Percentiles rank a stretch among this genome's conserved stretches.
These are phyloP conservation scores for Gryllus bimaculatus DNA, from an alignment of 1,140 invertebrate species.

Conservation along the genomic window DNA sequence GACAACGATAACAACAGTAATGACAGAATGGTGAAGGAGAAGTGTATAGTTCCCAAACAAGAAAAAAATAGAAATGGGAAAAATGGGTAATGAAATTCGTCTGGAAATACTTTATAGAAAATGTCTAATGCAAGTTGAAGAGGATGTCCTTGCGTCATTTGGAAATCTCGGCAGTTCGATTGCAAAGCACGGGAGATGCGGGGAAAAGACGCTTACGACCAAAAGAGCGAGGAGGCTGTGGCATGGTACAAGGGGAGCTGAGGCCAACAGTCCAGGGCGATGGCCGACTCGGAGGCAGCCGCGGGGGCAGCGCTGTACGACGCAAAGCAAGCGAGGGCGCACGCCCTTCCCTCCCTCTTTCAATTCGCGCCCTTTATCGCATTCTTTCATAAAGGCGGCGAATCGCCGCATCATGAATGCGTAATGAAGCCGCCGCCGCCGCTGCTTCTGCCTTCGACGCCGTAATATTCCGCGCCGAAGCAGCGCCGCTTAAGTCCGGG, in stretches of 20 bases:
- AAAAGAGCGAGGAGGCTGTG: no score
- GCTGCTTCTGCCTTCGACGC: not conserved
- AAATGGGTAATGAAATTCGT: no score
- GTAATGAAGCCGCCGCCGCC: not conserved
- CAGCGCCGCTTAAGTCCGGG: not conserved
- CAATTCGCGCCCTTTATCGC: not conserved
- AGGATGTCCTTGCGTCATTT: no score
- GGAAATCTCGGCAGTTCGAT: no score
- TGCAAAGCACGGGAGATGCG: no score
- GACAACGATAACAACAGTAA: no score
- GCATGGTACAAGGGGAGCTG: not conserved
- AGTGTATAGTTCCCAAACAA: no score
- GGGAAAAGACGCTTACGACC: no score
- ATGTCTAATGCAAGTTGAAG: no score
- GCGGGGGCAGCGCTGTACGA: not conserved
- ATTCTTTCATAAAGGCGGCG: slow-evolving; percentile 1
- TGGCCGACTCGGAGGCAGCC: not conserved
- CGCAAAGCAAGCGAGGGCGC: not conserved
- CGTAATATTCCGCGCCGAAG: not conserved
- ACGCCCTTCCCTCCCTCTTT: not conserved
- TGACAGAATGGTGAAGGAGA: no score
- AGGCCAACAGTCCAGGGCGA: not conserved
- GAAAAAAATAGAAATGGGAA: no score
- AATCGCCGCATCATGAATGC: not conserved
- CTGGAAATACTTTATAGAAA: no score